phyloP scores from a whole-genome alignment of 2,113 vertebrate genomes.

The Chrysochloris asiatica region DNA sequence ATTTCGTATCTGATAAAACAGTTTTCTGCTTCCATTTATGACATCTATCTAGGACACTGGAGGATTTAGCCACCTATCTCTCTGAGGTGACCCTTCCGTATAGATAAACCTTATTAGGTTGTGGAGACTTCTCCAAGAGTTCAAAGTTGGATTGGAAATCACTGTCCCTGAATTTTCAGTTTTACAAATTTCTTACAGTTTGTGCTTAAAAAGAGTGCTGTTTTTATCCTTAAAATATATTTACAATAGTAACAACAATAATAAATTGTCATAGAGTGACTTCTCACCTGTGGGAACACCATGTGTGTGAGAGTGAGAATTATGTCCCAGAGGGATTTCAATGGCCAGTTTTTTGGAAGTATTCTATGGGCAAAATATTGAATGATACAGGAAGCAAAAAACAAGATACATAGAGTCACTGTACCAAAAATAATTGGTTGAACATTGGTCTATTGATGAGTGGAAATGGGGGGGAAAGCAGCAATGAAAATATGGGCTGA shows the following conservation, averaged over 20 bases:
- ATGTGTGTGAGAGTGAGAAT: neutral
- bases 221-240: neutral
- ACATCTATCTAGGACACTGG: neutral
- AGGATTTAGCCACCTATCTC: neutral
- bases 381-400: too few relatives aligned
- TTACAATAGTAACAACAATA: neutral
- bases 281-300: neutral
- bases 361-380: too few relatives aligned
- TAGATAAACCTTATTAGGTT: neutral
- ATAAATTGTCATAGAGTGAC: too few relatives aligned
- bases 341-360: neutral
- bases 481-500: too few relatives aligned
- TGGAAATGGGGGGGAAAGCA: too few relatives aligned
- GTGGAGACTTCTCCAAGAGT: neutral
- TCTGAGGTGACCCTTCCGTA: neutral
- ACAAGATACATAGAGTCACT: too few relatives aligned
- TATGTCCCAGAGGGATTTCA: neutral
- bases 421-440: too few relatives aligned
- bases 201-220: neutral
- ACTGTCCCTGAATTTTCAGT: neutral
- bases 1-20: neutral
- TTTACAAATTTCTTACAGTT: constrained; percentile 15
- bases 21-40: neutral
- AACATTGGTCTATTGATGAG: too few relatives aligned
- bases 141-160: neutral